Base-by-base conservation (phyloP, 2,113 vertebrate species). In the Fulmarus glacialis region DNA sequence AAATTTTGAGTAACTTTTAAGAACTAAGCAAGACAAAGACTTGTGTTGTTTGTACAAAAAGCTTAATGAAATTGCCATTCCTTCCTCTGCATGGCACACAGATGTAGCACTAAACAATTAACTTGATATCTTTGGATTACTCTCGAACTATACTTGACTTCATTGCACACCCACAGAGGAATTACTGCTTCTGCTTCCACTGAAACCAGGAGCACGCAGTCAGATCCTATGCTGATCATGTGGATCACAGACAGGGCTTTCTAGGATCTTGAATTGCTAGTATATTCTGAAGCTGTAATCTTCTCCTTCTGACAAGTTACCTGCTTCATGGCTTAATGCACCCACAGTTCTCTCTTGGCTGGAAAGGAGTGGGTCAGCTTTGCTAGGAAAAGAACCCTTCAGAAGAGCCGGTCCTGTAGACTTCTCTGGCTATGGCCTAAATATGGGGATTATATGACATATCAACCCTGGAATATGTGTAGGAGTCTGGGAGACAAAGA, bases 31-130 rank as follows among this genome's bases (percentile, higher is more conserved):
- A 77, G 92, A 77, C 70, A 63, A 82, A 93, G 82, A 68, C 47
- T 40, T 68, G 43, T 60, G 43, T 38, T 91, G 55, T 88, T 95
- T 88, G 82, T 71, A 80, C 82, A 82, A 64, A 86, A 88, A 95
- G 52, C 48, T 83, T 92, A 72, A 88, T 70, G 90, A 96, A 80
- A 72, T 72, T 88, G 62, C 48, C 15, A 16, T 77, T 96, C 75
- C 82, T 90, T 96, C 58, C 86, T 73, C 89, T 81, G 74, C 48
- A 36, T 6, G 11, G 67, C 70, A 64, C 7, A 8, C 56, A 82
- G 63, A 48, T 1, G 0, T 82, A 79, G 70, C 62, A 60, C 58
- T 70, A 80, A 90, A 71, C 82, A 86, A 90, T 93, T 95, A 92
- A 63, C 19, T 30, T 64, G 86, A 9, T 96, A 73, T 86, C 82